These are phyloP conservation scores for Heliconius melpomene DNA, from an alignment of 1,140 invertebrate species.

Conservation along the genomic window DNA sequence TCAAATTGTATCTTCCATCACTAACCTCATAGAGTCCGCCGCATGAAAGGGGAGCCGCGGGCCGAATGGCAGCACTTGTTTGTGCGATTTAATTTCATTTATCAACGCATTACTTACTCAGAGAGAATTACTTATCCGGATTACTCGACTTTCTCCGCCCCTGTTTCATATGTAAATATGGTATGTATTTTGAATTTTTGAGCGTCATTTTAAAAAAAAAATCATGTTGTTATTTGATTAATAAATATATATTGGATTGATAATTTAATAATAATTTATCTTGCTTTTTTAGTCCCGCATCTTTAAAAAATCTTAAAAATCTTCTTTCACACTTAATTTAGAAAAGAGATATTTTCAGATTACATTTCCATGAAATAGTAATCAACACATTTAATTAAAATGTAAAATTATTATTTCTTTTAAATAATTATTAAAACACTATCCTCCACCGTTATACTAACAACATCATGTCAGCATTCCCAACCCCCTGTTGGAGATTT, in stretches of 20 bases:
- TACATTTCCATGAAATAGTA: no score
- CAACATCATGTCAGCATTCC: conserved; percentile 9
- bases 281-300: no score
- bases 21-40: conserved; percentile 47
- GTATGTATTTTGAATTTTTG: conserved; percentile 50
- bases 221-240: not conserved
- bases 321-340: no score
- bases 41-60: conserved; percentile 63
- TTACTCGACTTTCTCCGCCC: conserved; percentile 62
- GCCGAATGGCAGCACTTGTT: conserved; percentile 73
- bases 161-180: conserved; percentile 63
- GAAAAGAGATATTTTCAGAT: no score
- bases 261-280: no score
- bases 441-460: not conserved
- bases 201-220: not conserved
- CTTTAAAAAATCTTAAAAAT: no score
- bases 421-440: not conserved
- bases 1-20: conserved; percentile 36
- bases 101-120: conserved; percentile 80
- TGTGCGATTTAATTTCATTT: conserved; percentile 81
- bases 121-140: conserved; percentile 78
- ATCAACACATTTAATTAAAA: not conserved
- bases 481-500: conserved; percentile 24
- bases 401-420: not conserved
- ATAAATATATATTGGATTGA: no score